Evolutionary conservation across 2,888 invertebrate genomes (phyloP).

Genomic region (Aporophyla lueneburgensis): DNA sequence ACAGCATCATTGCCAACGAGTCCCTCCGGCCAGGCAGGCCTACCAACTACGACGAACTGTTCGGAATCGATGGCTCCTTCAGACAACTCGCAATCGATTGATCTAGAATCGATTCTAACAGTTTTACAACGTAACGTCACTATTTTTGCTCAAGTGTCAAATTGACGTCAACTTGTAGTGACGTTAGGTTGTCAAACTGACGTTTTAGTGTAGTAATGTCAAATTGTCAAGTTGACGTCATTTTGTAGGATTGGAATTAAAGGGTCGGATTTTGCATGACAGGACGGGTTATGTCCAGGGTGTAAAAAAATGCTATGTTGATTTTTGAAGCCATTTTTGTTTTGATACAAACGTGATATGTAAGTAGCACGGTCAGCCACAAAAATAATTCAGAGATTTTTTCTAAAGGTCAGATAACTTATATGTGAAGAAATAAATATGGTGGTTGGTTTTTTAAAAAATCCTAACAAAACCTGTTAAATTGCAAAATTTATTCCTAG

Average conservation of each 20-base stretch:
- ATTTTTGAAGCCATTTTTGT: neutral
- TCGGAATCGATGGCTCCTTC: slow-evolving; percentile 97
- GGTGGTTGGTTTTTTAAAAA: neutral
- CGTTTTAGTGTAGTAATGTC: neutral
- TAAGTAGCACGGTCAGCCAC: neutral
- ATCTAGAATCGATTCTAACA: slow-evolving; percentile 58
- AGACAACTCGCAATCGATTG: slow-evolving; percentile 95
- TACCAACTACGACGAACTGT: slow-evolving; percentile 96
- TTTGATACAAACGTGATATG: neutral
- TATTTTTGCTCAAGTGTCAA: slow-evolving; percentile 35
- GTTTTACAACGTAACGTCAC: slow-evolving; percentile 19
- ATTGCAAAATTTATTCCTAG: neutral
- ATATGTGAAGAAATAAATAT: neutral
- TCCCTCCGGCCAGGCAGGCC: slow-evolving; percentile 95
- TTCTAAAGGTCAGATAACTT: neutral
- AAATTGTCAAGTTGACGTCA: slow-evolving; percentile 3
- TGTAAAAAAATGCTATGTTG: neutral
- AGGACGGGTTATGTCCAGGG: slow-evolving; percentile 12
- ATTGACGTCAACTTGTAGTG: neutral
- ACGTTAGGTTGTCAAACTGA: slow-evolving; percentile 30
- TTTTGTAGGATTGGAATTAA: slow-evolving; percentile 2
- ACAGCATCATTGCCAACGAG: slow-evolving; percentile 94
- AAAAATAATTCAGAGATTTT: too few relatives aligned
- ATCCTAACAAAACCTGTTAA: too few relatives aligned
- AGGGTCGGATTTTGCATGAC: slow-evolving; percentile 3